phyloP scores from a whole-genome alignment of 2,113 vertebrate genomes.

The Petaurus breviceps region DNA sequence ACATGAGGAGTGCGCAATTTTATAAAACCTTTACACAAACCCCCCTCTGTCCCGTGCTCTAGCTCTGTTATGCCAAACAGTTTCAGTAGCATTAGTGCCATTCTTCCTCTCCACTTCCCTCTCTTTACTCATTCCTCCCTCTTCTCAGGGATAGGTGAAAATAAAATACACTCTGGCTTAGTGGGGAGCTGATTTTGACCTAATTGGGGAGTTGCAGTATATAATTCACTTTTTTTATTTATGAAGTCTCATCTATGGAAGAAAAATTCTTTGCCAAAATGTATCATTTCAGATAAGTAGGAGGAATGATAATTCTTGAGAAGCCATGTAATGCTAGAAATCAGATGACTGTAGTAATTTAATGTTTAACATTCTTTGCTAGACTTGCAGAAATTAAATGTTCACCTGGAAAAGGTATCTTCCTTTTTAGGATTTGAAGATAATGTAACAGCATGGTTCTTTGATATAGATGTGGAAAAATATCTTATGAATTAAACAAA shows the following conservation, averaged over 20 bases:
- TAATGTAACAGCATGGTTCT: background rate
- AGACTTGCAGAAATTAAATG: background rate
- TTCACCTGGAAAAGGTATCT: background rate
- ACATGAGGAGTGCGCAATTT: background rate
- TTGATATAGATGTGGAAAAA: background rate
- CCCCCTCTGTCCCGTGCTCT: constrained; percentile 35
- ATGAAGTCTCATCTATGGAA: background rate
- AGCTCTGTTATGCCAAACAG: background rate
- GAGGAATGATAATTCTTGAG: background rate
- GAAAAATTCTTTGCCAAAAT: constrained; percentile 17
- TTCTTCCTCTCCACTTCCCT: background rate
- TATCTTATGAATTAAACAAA: background rate
- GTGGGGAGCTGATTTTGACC: background rate
- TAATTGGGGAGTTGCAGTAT: background rate
- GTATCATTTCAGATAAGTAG: background rate
- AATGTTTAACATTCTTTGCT: background rate
- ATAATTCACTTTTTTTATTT: constrained; percentile 6
- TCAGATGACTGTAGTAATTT: background rate
- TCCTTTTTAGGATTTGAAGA: background rate
- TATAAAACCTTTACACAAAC: constrained; percentile 41
- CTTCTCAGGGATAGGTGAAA: background rate
- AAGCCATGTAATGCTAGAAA: background rate
- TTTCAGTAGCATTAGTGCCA: background rate
- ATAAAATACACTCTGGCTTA: background rate
- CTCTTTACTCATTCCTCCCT: background rate